phyloP scores from a whole-genome alignment of 2,797 vertebrate species.

The Neomorphus geoffroyi region DNA sequence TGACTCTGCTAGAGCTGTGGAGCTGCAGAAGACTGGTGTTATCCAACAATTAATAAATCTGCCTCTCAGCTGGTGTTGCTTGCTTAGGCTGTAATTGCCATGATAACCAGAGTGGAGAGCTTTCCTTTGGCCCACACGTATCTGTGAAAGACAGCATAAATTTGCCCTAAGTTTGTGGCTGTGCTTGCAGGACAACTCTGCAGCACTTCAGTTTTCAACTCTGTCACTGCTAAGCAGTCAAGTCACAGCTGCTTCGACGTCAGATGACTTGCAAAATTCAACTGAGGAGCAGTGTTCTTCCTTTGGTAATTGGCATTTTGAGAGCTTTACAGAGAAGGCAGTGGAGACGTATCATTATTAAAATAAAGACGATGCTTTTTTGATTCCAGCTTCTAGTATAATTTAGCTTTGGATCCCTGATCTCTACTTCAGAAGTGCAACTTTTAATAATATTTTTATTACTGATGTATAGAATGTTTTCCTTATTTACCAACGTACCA shows the following conservation, averaged over 20 bases:
- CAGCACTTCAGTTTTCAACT: not conserved
- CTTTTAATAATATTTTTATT: not conserved
- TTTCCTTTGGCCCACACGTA: not conserved
- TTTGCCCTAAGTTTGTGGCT: not conserved
- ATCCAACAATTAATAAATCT: not conserved
- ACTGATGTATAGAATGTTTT: not conserved
- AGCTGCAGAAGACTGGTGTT: not conserved
- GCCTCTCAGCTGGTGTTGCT: fast-evolving
- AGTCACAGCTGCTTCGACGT: not conserved
- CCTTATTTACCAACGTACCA: not conserved
- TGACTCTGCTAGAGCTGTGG: not conserved
- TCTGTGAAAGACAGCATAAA: not conserved
- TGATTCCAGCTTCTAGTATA: not conserved
- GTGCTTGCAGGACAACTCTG: not conserved
- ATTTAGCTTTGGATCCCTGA: slow-evolving; percentile 3
- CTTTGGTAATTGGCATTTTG: slow-evolving; percentile 1
- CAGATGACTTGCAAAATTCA: not conserved
- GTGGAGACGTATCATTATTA: not conserved
- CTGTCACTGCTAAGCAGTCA: not conserved
- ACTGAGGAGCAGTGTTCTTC: not conserved
- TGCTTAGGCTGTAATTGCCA: not conserved
- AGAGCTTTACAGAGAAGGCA: not conserved
- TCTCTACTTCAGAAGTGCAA: not conserved
- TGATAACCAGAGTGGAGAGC: not conserved
- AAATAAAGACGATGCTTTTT: not conserved